Evolutionary conservation across 2,113 vertebrate species (phyloP), one percentile per base, ranked within the genome.

Genomic region (Apaloderma vittatum): DNA sequence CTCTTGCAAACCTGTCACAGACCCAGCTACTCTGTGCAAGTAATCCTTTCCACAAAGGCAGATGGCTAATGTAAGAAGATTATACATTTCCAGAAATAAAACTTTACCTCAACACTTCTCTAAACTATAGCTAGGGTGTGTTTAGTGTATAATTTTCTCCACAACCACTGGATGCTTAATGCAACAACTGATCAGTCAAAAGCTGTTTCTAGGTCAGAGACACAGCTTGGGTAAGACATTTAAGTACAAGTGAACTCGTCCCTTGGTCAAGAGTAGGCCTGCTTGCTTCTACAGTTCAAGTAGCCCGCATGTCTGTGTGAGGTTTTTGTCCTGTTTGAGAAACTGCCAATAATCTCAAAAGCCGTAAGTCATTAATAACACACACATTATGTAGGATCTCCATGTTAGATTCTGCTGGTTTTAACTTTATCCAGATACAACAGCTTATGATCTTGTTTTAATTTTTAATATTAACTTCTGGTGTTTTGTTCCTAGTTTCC

Each of bases 31-130:
- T 68, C 52, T 3, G 15, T 45, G 61, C 55, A 80, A 94, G 70
- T 71, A 94, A 95, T 94, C 88, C 83, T 32, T 74, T 37, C 59
- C 86, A 93, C 79, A 86, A 68, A 94, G 77, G 77, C 81, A 71
- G n/a, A 16, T 68, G 66, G 84, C 45, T 76, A 81, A 91, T 82
- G 81, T 77, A 77, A 90, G 70, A 87, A 96, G 96, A 96, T 95
- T 94, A 95, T 93, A 85, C 34, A 72, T 88, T 95, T 78, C 89
- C 81, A 91, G 93, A 94, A 95, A 96, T 95, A 94, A 94, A 87
- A 73, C 90, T 84, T 80, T 36, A 68, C 74, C 84, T 54, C 82
- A 13, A 58, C 86, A 43, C 29, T 84, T 77, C 67, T 83, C 83
- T 76, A 19, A 88, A 74, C 59, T 66, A 18, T 16, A 62, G 71